These are phyloP conservation scores for Catalaphyllia jardinei DNA, from an alignment of 64 coral and sea anemone genomes.

Conservation along the genomic window DNA sequence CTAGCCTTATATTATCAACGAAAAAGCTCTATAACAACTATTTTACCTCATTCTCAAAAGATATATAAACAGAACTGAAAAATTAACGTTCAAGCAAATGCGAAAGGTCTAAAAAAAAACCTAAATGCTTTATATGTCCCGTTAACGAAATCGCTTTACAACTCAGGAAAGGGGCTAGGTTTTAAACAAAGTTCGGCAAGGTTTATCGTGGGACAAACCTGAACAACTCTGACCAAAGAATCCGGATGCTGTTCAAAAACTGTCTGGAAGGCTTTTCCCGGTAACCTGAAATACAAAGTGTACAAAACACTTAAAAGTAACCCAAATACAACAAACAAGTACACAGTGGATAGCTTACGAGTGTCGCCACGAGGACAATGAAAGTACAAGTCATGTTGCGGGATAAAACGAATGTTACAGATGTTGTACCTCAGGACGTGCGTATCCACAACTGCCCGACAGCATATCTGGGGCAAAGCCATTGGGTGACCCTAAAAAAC, in stretches of 20 bases:
- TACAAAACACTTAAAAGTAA: no score
- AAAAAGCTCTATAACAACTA: neutral
- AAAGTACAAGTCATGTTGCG: no score
- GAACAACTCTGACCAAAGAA: slow-evolving; percentile 94
- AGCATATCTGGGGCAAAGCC: slow-evolving; percentile 72
- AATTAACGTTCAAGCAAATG: no score
- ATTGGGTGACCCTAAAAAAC: slow-evolving; percentile 62
- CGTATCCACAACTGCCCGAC: slow-evolving; percentile 81
- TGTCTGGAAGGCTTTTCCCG: slow-evolving; percentile 96
- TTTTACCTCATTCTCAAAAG: no score
- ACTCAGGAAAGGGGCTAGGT: no score
- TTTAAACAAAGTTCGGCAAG: no score
- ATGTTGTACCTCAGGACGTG: slow-evolving; percentile 72
- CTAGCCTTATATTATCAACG: no score
- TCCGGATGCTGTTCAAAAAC: slow-evolving; percentile 99
- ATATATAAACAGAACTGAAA: no score
- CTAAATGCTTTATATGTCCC: neutral
- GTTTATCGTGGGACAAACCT: slow-evolving; percentile 53
- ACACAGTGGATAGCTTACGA: no score
- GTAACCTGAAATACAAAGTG: slow-evolving; percentile 46
- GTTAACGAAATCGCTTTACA: no score
- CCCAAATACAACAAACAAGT: neutral
- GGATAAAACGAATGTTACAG: no score
- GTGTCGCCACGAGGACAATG: no score
- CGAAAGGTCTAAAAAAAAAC: neutral